phyloP scores from a whole-genome alignment of 2,797 vertebrate species.

The Spea hammondii region DNA sequence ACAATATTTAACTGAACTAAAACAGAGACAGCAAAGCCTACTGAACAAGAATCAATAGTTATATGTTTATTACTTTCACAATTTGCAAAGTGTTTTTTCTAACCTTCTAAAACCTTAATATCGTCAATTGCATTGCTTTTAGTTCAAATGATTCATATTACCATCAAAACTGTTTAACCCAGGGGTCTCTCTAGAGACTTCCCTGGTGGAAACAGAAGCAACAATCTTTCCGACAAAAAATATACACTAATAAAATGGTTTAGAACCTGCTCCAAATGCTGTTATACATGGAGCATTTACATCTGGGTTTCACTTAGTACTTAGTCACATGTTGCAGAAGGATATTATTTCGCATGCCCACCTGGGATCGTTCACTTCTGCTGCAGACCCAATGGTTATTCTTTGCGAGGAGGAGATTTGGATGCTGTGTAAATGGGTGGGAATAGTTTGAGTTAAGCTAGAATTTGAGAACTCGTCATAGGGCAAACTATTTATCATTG shows the following conservation, averaged over 20 bases:
- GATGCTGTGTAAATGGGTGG: too few relatives aligned
- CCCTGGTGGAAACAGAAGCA: constrained; percentile 16
- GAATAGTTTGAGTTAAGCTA: too few relatives aligned
- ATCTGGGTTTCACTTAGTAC: constrained; percentile 4
- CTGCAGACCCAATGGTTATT: too few relatives aligned
- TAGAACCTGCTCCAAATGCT: constrained; percentile 14
- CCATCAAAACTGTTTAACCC: constrained; percentile 39
- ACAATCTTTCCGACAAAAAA: constrained; percentile 20
- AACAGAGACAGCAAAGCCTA: constrained; percentile 16
- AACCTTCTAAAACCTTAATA: constrained; percentile 28
- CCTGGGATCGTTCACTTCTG: too few relatives aligned
- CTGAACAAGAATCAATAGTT: constrained; percentile 24
- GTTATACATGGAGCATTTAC: constrained; percentile 14
- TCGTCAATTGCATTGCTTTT: constrained; percentile 30
- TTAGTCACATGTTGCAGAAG: too few relatives aligned
- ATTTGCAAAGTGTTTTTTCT: constrained; percentile 30
- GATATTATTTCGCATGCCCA: too few relatives aligned
- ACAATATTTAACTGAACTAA: constrained; percentile 18
- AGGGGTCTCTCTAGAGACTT: constrained; percentile 26
- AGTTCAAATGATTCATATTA: constrained; percentile 38
- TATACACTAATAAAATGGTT: constrained; percentile 13
- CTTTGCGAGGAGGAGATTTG: too few relatives aligned
- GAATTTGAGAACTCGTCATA: too few relatives aligned
- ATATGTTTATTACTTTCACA: constrained; percentile 32
- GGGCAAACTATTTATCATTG: too few relatives aligned